Evolutionary conservation across 2,113 vertebrate genomes (phyloP).

Genomic region (Stomatorhinus ivindoensis): DNA sequence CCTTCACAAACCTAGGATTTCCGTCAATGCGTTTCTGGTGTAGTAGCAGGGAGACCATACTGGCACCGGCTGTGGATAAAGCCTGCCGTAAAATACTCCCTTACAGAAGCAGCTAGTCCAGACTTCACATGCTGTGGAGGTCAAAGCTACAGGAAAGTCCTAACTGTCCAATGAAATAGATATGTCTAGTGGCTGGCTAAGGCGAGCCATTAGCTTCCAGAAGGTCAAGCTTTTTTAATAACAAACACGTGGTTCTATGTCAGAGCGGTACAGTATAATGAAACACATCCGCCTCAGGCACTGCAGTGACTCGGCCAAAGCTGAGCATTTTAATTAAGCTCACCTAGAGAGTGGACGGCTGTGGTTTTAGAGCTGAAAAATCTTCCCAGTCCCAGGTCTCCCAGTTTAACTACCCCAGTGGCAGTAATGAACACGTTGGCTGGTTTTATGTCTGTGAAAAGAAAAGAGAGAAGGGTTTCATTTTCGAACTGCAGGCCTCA

Average conservation of each 20-base stretch:
- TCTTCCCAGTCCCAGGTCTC: constrained; percentile 87
- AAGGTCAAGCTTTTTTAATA: constrained; percentile 39
- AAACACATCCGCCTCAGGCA: constrained; percentile 55
- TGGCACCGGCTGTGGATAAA: neutral
- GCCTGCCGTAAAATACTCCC: neutral
- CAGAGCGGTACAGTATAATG: constrained; percentile 53
- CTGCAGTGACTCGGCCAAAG: constrained; percentile 30
- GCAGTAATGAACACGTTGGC: constrained; percentile 98
- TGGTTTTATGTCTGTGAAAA: constrained; percentile 83
- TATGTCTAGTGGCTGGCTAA: constrained; percentile 29
- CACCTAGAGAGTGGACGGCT: constrained; percentile 92
- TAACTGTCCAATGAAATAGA: constrained; percentile 54
- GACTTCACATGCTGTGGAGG: constrained; percentile 31
- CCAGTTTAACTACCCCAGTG: constrained; percentile 93
- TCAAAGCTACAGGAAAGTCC: constrained; percentile 57
- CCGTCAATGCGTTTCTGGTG: neutral
- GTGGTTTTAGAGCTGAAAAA: constrained; percentile 99
- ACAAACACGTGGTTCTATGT: constrained; percentile 57
- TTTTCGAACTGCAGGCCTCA: neutral
- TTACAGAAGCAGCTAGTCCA: neutral
- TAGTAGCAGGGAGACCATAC: neutral
- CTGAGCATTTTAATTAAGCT: constrained; percentile 25
- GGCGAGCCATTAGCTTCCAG: constrained; percentile 38
- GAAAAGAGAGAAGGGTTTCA: neutral
- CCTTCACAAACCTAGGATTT: neutral